Evolutionary conservation across 2,888 invertebrate species (phyloP).

Genomic region (Drosophila mettleri): DNA sequence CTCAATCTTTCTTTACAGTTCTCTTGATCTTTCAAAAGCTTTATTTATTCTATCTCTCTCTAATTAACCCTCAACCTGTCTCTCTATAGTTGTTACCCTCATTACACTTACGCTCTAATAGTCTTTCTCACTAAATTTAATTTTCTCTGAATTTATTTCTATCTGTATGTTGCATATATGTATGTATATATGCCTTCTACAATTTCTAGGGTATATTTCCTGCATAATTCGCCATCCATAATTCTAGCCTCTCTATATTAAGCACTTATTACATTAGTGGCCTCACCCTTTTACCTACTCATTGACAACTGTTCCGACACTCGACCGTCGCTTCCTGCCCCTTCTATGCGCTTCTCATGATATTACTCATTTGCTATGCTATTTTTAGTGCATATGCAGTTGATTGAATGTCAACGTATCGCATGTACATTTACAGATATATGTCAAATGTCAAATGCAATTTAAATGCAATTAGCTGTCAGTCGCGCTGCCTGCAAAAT

Average conservation of each 20-base stretch:
- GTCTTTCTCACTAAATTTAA: too few relatives aligned
- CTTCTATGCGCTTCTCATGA: constrained; percentile 7
- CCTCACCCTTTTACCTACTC: neutral
- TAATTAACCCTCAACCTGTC: too few relatives aligned
- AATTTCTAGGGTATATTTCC: constrained; percentile 2
- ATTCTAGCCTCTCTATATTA: neutral
- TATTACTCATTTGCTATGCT: constrained; percentile 25
- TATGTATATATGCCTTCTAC: too few relatives aligned
- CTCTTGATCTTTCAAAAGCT: too few relatives aligned
- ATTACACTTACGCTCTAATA: too few relatives aligned
- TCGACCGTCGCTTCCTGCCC: neutral
- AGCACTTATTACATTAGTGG: neutral
- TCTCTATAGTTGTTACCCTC: too few relatives aligned
- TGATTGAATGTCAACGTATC: constrained; percentile 53
- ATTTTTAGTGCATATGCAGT: constrained; percentile 35
- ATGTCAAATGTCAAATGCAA: constrained; percentile 52
- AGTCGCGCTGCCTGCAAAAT: constrained; percentile 28
- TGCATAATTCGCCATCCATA: neutral
- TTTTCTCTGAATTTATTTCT: too few relatives aligned
- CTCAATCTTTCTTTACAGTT: too few relatives aligned
- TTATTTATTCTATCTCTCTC: too few relatives aligned
- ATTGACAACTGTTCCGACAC: neutral
- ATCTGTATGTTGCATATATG: too few relatives aligned
- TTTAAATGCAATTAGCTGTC: constrained; percentile 51
- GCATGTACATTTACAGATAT: neutral